These are phyloP conservation scores for Butorides virescens DNA, from an alignment of 2,113 vertebrate species.

Conservation along the genomic window DNA sequence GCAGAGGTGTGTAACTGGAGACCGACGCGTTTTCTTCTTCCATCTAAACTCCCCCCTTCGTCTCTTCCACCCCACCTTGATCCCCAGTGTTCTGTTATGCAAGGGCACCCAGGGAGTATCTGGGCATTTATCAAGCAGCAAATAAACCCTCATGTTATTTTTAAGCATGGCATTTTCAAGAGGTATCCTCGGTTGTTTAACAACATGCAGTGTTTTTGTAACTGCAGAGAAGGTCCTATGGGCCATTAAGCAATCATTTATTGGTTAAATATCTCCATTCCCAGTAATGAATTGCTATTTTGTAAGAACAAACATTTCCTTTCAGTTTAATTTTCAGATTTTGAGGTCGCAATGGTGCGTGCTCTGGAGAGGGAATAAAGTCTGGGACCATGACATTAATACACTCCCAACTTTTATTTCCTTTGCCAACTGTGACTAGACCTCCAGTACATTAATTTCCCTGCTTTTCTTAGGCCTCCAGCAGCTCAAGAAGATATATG, in stretches of 20 bases:
- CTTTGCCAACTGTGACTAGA: neutral
- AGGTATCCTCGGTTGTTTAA: slow-evolving; percentile 19
- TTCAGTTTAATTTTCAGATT: slow-evolving; percentile 29
- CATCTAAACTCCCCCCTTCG: neutral
- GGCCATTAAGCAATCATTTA: slow-evolving; percentile 38
- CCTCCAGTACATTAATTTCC: neutral
- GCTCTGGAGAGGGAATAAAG: slow-evolving; percentile 41
- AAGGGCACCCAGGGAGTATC: neutral
- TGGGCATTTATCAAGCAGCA: slow-evolving; percentile 44
- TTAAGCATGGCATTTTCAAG: slow-evolving; percentile 48
- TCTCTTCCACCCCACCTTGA: neutral
- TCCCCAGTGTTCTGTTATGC: neutral
- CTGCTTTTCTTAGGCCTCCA: neutral
- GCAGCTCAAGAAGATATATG: neutral
- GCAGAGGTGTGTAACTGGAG: neutral
- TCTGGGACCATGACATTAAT: slow-evolving; percentile 19
- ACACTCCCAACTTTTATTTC: slow-evolving; percentile 25
- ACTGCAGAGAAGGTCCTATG: slow-evolving; percentile 36
- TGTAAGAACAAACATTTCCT: slow-evolving; percentile 43
- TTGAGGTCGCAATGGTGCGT: slow-evolving; percentile 1
- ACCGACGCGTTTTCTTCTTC: neutral
- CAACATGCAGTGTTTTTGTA: slow-evolving; percentile 34
- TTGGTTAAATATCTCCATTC: slow-evolving; percentile 54
- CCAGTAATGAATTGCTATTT: slow-evolving; percentile 16
- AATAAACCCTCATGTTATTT: slow-evolving; percentile 32